phyloP scores from a whole-genome alignment of 2,797 vertebrate genomes.

The Mustela erminea region DNA sequence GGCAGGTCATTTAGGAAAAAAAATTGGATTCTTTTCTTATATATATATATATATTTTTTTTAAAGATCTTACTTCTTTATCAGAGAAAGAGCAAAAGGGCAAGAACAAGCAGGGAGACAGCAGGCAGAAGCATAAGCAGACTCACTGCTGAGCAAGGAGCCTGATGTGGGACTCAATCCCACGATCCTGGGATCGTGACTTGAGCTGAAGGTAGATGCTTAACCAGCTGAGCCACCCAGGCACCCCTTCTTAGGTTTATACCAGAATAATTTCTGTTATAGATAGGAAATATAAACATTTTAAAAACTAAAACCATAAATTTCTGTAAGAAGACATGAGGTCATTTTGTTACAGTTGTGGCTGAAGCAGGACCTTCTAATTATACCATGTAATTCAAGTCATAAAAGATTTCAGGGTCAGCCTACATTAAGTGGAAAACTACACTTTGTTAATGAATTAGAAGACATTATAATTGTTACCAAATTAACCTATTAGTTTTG shows the following conservation, averaged over 20 bases:
- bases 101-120: too few relatives aligned
- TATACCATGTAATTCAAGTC: neutral
- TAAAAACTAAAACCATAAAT: neutral
- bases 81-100: too few relatives aligned
- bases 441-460: neutral
- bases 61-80: too few relatives aligned
- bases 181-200: too few relatives aligned
- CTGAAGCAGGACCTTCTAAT: neutral
- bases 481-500: neutral
- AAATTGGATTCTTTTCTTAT: neutral
- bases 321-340: neutral
- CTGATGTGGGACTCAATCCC: too few relatives aligned
- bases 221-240: too few relatives aligned
- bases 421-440: neutral
- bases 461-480: neutral
- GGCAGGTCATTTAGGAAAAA: neutral
- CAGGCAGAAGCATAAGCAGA: too few relatives aligned
- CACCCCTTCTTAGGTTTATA: neutral
- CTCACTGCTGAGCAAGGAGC: too few relatives aligned
- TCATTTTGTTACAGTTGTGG: neutral
- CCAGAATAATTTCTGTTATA: conserved; percentile 9
- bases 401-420: neutral
- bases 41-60: too few relatives aligned
- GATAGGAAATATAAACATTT: neutral
- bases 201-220: too few relatives aligned